These are phyloP conservation scores for Taeniopygia guttata DNA, from an alignment of 2,797 vertebrate genomes.

Conservation along the genomic window DNA sequence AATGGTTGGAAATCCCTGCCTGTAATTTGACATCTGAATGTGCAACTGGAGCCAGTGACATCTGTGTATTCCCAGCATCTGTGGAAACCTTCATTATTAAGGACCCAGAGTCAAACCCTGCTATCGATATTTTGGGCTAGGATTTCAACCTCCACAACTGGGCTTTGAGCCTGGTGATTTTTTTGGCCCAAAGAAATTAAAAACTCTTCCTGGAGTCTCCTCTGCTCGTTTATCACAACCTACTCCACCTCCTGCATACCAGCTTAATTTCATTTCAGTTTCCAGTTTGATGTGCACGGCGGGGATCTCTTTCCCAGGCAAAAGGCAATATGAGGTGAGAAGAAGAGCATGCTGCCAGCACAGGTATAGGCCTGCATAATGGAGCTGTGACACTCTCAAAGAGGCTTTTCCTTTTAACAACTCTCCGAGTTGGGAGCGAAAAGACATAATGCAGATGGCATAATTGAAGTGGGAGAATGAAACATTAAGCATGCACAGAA, in stretches of 20 bases:
- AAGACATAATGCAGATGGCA: constrained; percentile 77
- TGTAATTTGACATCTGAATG: background rate
- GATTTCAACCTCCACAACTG: background rate
- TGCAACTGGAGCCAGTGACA: background rate
- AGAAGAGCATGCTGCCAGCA: constrained; percentile 85
- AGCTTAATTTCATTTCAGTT: constrained; percentile 77
- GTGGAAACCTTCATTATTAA: background rate
- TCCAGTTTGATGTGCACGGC: constrained; percentile 75
- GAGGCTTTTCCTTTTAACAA: constrained; percentile 89
- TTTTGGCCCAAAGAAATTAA: background rate
- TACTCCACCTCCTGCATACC: constrained; percentile 65
- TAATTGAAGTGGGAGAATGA: constrained; percentile 81
- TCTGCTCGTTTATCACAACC: constrained; percentile 59
- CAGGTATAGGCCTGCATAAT: constrained; percentile 97
- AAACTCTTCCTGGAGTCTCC: background rate
- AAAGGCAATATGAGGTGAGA: constrained; percentile 98
- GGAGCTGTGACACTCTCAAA: constrained; percentile 72
- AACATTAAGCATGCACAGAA: constrained; percentile 76
- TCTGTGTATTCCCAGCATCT: background rate
- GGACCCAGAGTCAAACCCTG: background rate
- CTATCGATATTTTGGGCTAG: background rate
- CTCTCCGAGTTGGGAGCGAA: constrained; percentile 79
- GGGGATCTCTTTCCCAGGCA: constrained; percentile 80
- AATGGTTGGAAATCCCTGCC: background rate
- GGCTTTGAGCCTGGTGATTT: background rate